These are phyloP conservation scores for Lingula anatina DNA, from an alignment of 2,888 invertebrate species.

Conservation along the genomic window DNA sequence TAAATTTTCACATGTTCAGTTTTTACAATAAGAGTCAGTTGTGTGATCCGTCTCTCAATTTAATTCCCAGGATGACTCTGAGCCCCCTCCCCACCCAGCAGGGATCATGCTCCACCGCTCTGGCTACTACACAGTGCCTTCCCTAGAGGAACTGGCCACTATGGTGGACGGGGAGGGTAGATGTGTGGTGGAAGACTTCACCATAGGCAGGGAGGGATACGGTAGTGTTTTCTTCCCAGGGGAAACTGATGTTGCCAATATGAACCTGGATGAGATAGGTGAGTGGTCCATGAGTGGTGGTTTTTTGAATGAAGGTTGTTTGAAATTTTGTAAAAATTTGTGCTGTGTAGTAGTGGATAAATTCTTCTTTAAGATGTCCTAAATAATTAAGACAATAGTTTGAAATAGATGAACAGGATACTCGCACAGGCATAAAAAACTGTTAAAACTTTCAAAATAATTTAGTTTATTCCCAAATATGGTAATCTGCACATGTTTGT, in stretches of 20 bases:
- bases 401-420: too few relatives aligned
- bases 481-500: too few relatives aligned
- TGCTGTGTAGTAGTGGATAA: too few relatives aligned
- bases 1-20: not conserved
- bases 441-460: too few relatives aligned
- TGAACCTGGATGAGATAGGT: constrained; percentile 84
- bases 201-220: constrained; percentile 82
- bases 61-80: too few relatives aligned
- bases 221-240: constrained; percentile 84
- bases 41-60: too few relatives aligned
- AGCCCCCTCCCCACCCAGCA: constrained; percentile 57
- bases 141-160: constrained; percentile 68
- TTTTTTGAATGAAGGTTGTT: not conserved
- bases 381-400: too few relatives aligned
- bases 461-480: too few relatives aligned
- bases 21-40: not conserved
- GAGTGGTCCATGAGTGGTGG: constrained; percentile 20
- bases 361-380: too few relatives aligned
- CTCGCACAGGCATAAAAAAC: too few relatives aligned
- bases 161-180: constrained; percentile 66
- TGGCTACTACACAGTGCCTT: constrained; percentile 90
- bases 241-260: constrained; percentile 74
- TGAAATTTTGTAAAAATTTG: not conserved
- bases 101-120: constrained; percentile 71
- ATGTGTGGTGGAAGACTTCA: constrained; percentile 80